Evolutionary conservation across 2,797 vertebrate genomes (phyloP).

Genomic region (Ptychadena robeensis): DNA sequence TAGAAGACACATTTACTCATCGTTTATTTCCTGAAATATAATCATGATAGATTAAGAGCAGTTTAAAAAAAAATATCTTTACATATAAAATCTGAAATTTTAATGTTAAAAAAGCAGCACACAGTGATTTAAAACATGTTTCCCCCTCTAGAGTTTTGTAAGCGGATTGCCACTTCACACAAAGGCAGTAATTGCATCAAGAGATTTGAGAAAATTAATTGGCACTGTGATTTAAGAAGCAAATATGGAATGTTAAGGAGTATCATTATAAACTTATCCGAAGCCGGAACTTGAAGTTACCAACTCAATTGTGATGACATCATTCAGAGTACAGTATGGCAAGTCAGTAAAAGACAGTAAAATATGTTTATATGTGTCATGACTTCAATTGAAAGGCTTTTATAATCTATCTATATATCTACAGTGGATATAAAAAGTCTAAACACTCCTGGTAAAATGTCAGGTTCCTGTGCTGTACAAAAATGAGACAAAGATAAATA

Average conservation of each 20-base stretch:
- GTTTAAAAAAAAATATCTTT: background rate
- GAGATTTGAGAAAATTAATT: slow-evolving; percentile 60
- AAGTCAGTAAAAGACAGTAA: slow-evolving; percentile 7
- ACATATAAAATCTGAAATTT: background rate
- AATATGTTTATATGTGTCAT: background rate
- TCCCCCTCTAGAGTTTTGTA: slow-evolving; percentile 34
- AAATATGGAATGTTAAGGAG: slow-evolving; percentile 47
- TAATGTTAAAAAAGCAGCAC: slow-evolving; percentile 16
- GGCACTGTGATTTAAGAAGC: slow-evolving; percentile 51
- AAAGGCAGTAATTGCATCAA: slow-evolving; percentile 57
- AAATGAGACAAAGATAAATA: no score
- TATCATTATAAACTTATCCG: slow-evolving; percentile 43
- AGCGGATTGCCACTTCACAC: slow-evolving; percentile 47
- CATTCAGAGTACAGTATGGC: slow-evolving; percentile 19
- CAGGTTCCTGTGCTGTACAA: no score
- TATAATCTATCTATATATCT: no score
- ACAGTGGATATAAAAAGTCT: no score
- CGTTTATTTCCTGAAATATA: no score
- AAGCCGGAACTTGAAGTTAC: slow-evolving; percentile 38
- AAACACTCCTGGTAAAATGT: no score
- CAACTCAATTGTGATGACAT: slow-evolving; percentile 22
- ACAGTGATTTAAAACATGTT: slow-evolving; percentile 36
- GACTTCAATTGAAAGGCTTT: no score
- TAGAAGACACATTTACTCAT: no score
- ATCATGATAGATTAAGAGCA: no score